phyloP scores from a whole-genome alignment of 2,797 vertebrate genomes.

The Ceryle rudis region DNA sequence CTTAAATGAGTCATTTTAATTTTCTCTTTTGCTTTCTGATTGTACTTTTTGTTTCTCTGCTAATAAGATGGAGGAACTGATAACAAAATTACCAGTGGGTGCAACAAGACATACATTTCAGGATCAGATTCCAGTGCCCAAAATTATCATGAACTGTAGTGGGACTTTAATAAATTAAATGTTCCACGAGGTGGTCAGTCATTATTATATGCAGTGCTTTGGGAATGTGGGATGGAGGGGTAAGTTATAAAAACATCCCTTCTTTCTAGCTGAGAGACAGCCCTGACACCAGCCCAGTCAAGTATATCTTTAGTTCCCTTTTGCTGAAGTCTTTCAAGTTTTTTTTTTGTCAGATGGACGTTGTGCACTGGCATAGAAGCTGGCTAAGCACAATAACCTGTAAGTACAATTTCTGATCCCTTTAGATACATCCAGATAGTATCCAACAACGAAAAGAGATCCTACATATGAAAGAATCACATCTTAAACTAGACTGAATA shows the following conservation, averaged over 20 bases:
- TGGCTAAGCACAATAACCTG: neutral
- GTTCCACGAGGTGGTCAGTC: neutral
- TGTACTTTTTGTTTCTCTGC: neutral
- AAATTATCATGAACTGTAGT: neutral
- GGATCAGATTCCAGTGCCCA: neutral
- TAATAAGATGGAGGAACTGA: neutral
- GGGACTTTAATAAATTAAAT: neutral
- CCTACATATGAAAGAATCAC: neutral
- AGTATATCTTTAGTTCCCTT: neutral
- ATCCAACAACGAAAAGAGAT: neutral
- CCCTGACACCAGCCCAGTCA: neutral
- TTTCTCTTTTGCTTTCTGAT: neutral
- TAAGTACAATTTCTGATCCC: neutral
- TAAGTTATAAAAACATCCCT: neutral
- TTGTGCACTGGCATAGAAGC: neutral
- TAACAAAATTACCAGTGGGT: neutral
- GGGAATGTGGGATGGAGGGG: neutral
- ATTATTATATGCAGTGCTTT: neutral
- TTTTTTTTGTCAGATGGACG: neutral
- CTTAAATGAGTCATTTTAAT: neutral
- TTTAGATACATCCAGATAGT: neutral
- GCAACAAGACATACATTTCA: neutral
- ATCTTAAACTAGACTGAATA: neutral
- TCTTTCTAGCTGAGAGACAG: neutral
- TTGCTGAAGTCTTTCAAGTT: conserved; percentile 7